Conservation (phyloP, 2,113 vertebrate species). For the Xerus inauris region DNA sequence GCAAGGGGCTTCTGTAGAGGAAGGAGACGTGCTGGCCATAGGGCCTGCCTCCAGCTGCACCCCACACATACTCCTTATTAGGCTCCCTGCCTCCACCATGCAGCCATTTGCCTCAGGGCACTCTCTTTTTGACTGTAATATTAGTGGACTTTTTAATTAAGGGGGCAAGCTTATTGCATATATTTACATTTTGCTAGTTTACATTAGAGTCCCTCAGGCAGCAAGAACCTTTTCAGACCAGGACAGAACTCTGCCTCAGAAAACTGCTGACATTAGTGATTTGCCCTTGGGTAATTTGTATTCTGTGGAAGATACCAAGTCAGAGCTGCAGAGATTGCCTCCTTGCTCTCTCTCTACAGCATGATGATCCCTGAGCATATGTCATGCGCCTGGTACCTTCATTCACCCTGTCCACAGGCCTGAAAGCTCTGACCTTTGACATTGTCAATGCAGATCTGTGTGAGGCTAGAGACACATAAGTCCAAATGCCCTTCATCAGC, state of each 20-base stretch:
- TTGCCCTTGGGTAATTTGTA: neutral
- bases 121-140: slow-evolving; percentile 13
- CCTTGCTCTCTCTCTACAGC: neutral
- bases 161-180: slow-evolving; percentile 59
- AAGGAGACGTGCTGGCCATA: neutral
- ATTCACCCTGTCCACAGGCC: neutral
- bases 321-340: neutral
- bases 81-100: neutral
- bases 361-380: neutral
- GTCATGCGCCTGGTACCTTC: neutral
- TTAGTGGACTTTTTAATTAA: slow-evolving; percentile 70
- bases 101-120: neutral
- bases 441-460: neutral
- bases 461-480: neutral
- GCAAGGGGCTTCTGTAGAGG: neutral
- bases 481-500: neutral
- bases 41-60: neutral
- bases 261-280: slow-evolving; percentile 13
- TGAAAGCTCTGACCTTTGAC: neutral
- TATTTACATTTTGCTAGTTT: slow-evolving; percentile 64
- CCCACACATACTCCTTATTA: neutral
- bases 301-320: neutral
- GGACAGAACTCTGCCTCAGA: slow-evolving; percentile 21
- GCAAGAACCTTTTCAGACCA: neutral
- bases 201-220: slow-evolving; percentile 33